Base-by-base conservation (phyloP, 2,113 vertebrate genomes). In the Chelonoidis abingdonii region DNA sequence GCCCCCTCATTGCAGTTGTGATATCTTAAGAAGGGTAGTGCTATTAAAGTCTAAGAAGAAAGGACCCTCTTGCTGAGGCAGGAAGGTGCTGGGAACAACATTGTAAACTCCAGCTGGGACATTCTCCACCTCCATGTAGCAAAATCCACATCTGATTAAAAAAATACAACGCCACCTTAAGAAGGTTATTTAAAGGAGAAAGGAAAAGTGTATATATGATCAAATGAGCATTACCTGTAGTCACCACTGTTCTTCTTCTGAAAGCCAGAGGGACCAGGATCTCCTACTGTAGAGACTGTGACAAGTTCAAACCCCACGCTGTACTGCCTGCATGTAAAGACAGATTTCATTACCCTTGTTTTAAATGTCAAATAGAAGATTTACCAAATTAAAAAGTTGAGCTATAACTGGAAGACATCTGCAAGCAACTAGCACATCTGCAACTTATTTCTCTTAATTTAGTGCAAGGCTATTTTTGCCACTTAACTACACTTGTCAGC, bases 1-100 rank as follows among this genome's bases (percentile, higher is more conserved):
- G 90, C 79, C 78, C 84, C 78, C 52, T 99, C 98, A 99, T 54
- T 99, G 99, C 82, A 99, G 99, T 92, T 99, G 99, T 16, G 99
- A 99, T 50, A 99, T 98, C 91, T 98, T 99, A 84, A 99, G 95
- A 65, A 99, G 97, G 13, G 94, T 85, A 91, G 95, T 87, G 90
- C 99, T 99, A 98, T 98, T 98, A 69, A 99, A 99, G 98, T 99
- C 99, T 97, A 99, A 97, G 98, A 99, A 99, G 97, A 99, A 99
- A 31, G 99, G 99, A 52, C 99, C 99, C 96, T 99, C 99, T 97
- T 99, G 99, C 96, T 99, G 99, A 95, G 99, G 99, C 90, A 99
- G 98, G 97, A 99, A 99, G 83, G 99, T 99, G 97, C 99, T 99
- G 86, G 99, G 99, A 92, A 99, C 99, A 95, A 99, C 97, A 93